These are phyloP conservation scores for Leptocoma aspasia DNA, from an alignment of 2,113 vertebrate species.

Conservation along the genomic window DNA sequence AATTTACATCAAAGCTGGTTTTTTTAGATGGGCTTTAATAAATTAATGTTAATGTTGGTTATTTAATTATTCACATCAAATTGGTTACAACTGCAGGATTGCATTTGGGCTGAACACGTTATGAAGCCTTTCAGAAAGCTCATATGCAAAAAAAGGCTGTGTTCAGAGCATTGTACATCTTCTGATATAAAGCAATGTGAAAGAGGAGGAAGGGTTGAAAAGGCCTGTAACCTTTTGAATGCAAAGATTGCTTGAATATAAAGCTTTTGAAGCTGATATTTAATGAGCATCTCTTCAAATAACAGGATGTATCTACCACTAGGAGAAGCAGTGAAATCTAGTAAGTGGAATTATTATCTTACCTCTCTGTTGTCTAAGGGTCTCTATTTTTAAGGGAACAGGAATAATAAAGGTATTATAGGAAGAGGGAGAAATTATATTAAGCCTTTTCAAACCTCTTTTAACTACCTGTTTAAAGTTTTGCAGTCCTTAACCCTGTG, in stretches of 20 bases:
- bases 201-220: not conserved
- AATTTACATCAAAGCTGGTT: not conserved
- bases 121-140: not conserved
- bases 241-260: not conserved
- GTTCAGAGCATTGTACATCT: not conserved
- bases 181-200: not conserved
- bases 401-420: not conserved
- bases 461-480: not conserved
- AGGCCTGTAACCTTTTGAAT: not conserved
- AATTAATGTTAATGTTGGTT: constrained; percentile 44
- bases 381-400: not conserved
- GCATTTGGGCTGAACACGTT: not conserved
- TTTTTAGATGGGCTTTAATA: constrained; percentile 33
- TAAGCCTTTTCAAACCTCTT: not conserved
- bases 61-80: constrained; percentile 42
- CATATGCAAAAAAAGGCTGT: not conserved
- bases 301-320: not conserved
- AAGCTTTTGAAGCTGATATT: not conserved
- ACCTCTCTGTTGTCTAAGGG: not conserved
- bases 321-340: not conserved
- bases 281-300: not conserved
- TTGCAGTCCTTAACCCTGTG: not conserved
- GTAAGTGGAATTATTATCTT: not conserved
- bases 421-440: not conserved
- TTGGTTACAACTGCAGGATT: constrained; percentile 6